These are phyloP conservation scores for Ophioninae sp. DNA, from an alignment of 2,888 invertebrate genomes.

Conservation along the genomic window DNA sequence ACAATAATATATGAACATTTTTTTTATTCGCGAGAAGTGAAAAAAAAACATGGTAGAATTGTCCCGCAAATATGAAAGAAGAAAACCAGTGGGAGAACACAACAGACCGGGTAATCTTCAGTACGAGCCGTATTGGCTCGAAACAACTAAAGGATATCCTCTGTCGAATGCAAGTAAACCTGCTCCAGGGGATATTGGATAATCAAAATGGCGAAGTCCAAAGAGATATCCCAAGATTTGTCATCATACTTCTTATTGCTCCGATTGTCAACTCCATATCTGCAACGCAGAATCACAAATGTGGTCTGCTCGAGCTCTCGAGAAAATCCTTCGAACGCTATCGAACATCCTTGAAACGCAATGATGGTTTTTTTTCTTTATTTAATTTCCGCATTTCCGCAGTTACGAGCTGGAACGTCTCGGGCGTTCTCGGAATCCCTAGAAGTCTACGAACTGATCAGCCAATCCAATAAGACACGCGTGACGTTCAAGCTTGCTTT, in stretches of 20 bases:
- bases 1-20: conserved; percentile 4
- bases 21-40: too few species aligned
- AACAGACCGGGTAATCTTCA: neutral
- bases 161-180: neutral
- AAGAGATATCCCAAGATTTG: too few species aligned
- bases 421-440: neutral
- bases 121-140: neutral
- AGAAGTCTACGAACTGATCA: neutral
- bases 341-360: neutral
- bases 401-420: neutral
- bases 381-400: neutral
- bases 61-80: neutral
- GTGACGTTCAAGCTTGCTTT: too few species aligned
- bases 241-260: neutral
- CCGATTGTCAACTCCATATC: neutral
- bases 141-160: neutral
- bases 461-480: neutral
- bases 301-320: neutral
- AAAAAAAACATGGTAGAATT: neutral
- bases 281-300: neutral
- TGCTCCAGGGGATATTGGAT: neutral
- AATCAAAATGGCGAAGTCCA: too few species aligned
- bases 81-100: neutral
- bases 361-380: neutral
- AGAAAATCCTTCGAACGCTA: neutral